Percentiles rank a stretch among this genome's conserved stretches.
phyloP scores from a whole-genome alignment of 2,113 vertebrate species.

The Nycticorax nycticorax region DNA sequence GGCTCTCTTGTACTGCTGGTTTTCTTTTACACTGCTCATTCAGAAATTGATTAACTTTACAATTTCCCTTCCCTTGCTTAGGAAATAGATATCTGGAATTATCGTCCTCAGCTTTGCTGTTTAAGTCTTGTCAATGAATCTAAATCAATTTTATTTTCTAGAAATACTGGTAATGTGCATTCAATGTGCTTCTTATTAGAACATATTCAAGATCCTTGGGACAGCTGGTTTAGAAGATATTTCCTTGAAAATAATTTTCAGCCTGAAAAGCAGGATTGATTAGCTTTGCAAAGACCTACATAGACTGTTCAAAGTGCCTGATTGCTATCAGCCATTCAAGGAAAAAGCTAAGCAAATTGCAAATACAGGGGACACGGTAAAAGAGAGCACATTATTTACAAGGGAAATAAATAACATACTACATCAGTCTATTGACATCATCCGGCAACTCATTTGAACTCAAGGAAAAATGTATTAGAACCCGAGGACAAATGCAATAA shows the following conservation, averaged over 20 bases:
- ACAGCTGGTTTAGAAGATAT: not conserved
- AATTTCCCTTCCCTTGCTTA: not conserved
- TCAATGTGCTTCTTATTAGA: not conserved
- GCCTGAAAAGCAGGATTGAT: not conserved
- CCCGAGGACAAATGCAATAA: not conserved
- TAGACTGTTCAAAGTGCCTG: not conserved
- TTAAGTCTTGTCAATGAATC: not conserved
- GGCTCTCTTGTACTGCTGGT: not conserved
- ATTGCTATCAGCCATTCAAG: not conserved
- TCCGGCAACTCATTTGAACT: conserved; percentile 9
- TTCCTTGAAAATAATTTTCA: conserved; percentile 37
- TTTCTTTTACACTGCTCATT: not conserved
- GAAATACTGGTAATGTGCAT: not conserved
- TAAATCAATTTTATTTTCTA: conserved; percentile 22
- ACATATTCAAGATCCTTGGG: not conserved
- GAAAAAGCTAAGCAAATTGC: conserved; percentile 15
- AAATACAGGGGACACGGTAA: not conserved
- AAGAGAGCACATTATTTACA: not conserved
- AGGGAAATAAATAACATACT: not conserved
- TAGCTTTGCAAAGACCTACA: conserved; percentile 28
- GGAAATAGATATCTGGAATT: not conserved
- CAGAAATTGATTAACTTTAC: not conserved
- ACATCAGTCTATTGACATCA: not conserved
- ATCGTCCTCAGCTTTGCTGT: not conserved
- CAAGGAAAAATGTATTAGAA: conserved; percentile 9